Conservation (phyloP, 2,113 vertebrate species). For the Myotis yumanensis region DNA sequence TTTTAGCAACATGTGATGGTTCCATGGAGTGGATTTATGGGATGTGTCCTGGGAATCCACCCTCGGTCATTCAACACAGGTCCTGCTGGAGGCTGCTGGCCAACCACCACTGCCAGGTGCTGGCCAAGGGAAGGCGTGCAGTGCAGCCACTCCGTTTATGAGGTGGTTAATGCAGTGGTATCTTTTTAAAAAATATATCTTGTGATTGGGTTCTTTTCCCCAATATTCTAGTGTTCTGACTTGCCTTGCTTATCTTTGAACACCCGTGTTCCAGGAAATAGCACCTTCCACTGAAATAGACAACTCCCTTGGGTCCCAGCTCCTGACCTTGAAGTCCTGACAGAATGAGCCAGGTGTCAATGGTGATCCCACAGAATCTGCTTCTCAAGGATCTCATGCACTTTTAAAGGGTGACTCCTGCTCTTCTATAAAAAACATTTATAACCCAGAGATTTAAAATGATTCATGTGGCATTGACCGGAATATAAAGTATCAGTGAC, state of each 20-base stretch:
- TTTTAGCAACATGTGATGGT: conserved; percentile 5
- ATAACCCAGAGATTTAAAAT: background rate
- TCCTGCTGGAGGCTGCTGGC: background rate
- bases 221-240: background rate
- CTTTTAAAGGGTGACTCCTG: background rate
- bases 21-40: background rate
- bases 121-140: background rate
- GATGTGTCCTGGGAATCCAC: background rate
- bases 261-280: background rate
- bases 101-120: background rate
- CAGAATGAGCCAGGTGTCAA: background rate
- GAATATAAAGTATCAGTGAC: background rate
- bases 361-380: background rate
- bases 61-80: background rate
- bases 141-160: background rate
- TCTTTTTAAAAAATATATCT: background rate
- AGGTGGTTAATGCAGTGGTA: background rate
- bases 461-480: background rate
- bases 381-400: background rate
- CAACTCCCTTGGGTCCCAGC: background rate
- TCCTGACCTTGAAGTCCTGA: background rate
- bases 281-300: background rate
- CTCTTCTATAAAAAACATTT: background rate
- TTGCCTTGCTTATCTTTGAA: background rate
- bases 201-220: background rate